Base-by-base conservation (phyloP, 2,113 vertebrate genomes). In the Eupsittula cactorum region DNA sequence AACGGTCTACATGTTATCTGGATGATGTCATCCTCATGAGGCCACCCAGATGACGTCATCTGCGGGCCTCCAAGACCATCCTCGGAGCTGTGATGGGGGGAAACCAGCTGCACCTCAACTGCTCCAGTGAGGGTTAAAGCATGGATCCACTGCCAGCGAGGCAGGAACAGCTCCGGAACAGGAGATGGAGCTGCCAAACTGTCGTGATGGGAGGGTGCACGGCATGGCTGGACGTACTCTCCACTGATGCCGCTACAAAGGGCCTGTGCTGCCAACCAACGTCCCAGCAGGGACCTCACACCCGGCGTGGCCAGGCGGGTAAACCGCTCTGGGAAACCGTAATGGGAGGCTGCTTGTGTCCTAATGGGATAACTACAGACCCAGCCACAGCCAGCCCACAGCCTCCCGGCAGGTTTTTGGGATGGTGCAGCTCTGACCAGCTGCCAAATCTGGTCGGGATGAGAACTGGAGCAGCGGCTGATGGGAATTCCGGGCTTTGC, bases 361-460 rank as follows among this genome's bases (percentile, higher is more conserved):
- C 33, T 98, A 97, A 98, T 97, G 92, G 97, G 96, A 97, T 98
- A 98, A 98, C 50, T 98, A 96, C 78, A 97, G 96, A 94, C 49
- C 70, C 35, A 3, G 80, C 53, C 39, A 31, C 63, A 41, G 96
- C 78, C 93, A 96, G 89, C 91, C 97, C 97, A 18, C 97, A 95
- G 76, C 78, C 39, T 39, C 65, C 69, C 37, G 7, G 76, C 86
- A 85, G 89, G 82, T 86, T 88, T 62, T 55, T 4, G 10, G 67
- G 50, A 59, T 4, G 8, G 75, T 23, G 57, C 84, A 91, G 87
- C 92, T 37, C 7, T 3, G 44, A 65, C 29, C 59, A 8, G 17
- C 19, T 6, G 19, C 73, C 29, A 50, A 59, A 73, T 16, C 37
- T 11, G 2, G 37, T 24, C 7, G 5, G 53, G 49, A 44, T 18